Evolutionary conservation across 2,888 invertebrate species (phyloP), one percentile per base, ranked within the genome.

Genomic region (Auanema freiburgensis): DNA sequence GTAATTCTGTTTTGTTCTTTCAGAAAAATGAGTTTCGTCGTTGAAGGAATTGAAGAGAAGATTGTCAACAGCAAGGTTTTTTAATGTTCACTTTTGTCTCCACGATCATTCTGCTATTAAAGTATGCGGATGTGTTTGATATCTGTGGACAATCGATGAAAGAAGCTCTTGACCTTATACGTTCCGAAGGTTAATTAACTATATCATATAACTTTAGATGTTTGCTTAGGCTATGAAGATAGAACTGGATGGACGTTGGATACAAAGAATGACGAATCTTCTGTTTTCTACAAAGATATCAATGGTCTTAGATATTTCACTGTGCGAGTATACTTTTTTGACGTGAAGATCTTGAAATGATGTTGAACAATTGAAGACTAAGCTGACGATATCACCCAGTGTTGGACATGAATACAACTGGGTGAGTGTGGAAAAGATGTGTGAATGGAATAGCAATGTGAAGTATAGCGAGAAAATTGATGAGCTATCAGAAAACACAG

Each of bases 261-360:
- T 41, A n/a, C 33, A 18, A 24, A 54, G 23, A 60, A 60, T 18
- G 60, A 60, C n/a, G 18, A 60, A 16, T 53, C 55, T 16, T 23
- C 44, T n/a, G 60, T 60, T 5, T 55, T 54, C 24, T 60, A 60
- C 33, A 60, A 60, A 41, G 60, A 60, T 40, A 54, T 60, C 54
- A 16, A 55, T 8, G 60, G 60, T 14, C 44, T 23, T n/a, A 23
- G 60, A n/a, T 43, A 54, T 23, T 60, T 60, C 55, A 55, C 60
- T n/a, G 60, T 55, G 21, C 44, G 43, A 49, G 60, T 60, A 46
- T 46, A 33, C 8, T 46, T 46, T 46, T 46, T n/a, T 5, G 3
- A 46, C 10, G n/a, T 5, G 3, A n/a, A 46, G 3, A 46, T 46
- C 16, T 10, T 5, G 18, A 16, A 46, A 5, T 18, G 46, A 46